These are phyloP conservation scores for Abrostola triplasia DNA, from an alignment of 2,888 invertebrate species.

Conservation along the genomic window DNA sequence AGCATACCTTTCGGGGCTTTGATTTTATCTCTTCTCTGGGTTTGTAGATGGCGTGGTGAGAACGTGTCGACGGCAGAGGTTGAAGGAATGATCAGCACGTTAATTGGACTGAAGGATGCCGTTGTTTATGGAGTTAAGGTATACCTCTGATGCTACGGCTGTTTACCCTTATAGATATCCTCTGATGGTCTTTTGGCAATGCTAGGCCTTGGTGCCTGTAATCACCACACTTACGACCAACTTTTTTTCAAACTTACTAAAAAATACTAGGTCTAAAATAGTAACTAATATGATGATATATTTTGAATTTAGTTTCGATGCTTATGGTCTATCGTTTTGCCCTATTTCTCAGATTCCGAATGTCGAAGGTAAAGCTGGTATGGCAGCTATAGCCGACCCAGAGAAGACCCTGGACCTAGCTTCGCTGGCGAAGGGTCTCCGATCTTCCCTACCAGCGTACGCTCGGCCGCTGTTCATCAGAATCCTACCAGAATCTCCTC, in stretches of 20 bases:
- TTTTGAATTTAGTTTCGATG: neutral
- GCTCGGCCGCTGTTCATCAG: conserved; percentile 96
- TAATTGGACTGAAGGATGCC: conserved; percentile 93
- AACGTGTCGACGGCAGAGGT: conserved; percentile 99
- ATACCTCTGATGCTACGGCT: conserved; percentile 3
- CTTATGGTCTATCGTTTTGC: neutral
- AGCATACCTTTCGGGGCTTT: no score
- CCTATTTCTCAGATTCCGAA: conserved; percentile 89
- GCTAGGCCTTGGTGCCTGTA: no score
- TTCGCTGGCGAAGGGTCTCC: conserved; percentile 74
- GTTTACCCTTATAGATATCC: no score
- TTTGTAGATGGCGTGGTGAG: conserved; percentile 95
- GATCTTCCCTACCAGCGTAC: conserved; percentile 92
- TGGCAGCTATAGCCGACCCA: conserved; percentile 96
- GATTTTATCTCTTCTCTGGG: no score
- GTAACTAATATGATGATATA: no score
- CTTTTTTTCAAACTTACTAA: no score
- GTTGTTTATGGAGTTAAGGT: conserved; percentile 97
- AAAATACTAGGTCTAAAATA: no score
- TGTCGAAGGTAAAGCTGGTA: conserved; percentile 96
- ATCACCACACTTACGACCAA: no score
- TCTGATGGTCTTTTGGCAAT: no score
- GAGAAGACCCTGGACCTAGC: conserved; percentile 89
- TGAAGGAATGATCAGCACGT: conserved; percentile 95
- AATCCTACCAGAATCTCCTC: conserved; percentile 92